Evolutionary conservation across 2,797 vertebrate genomes (phyloP).

Genomic region (Acanthurus leucopareius): DNA sequence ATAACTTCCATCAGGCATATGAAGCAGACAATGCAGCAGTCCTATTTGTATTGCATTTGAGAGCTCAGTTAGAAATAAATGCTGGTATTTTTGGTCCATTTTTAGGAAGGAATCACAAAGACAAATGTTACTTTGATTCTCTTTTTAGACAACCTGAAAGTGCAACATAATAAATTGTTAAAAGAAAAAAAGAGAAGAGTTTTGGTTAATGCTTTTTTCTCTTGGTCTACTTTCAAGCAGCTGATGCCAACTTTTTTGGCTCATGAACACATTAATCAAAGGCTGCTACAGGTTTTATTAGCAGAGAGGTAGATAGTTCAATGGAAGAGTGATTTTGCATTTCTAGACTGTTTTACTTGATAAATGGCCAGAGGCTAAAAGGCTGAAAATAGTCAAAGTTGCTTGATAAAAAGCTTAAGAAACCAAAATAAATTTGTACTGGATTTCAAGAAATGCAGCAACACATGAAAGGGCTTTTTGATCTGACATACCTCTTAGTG

Average conservation of each 20-base stretch:
- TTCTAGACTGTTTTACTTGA: neutral
- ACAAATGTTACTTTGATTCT: neutral
- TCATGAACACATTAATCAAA: neutral
- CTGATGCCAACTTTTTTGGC: neutral
- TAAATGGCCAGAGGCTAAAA: no score
- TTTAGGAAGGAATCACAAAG: neutral
- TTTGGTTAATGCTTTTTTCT: neutral
- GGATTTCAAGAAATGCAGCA: neutral
- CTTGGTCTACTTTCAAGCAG: neutral
- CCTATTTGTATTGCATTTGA: neutral
- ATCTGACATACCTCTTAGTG: no score
- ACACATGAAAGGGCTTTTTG: neutral
- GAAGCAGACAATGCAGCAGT: neutral
- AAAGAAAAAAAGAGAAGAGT: slow-evolving; percentile 3
- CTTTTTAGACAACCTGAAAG: neutral
- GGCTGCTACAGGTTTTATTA: neutral
- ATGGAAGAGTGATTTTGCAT: neutral
- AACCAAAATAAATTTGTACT: neutral
- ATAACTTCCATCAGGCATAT: neutral
- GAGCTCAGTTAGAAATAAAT: neutral
- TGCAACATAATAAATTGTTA: neutral
- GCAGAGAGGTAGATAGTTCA: neutral
- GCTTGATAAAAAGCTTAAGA: neutral
- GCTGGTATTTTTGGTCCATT: neutral
- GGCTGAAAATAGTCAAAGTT: neutral